These are phyloP conservation scores for Lepidonotus clava DNA, from an alignment of 2,888 invertebrate species.

Conservation along the genomic window DNA sequence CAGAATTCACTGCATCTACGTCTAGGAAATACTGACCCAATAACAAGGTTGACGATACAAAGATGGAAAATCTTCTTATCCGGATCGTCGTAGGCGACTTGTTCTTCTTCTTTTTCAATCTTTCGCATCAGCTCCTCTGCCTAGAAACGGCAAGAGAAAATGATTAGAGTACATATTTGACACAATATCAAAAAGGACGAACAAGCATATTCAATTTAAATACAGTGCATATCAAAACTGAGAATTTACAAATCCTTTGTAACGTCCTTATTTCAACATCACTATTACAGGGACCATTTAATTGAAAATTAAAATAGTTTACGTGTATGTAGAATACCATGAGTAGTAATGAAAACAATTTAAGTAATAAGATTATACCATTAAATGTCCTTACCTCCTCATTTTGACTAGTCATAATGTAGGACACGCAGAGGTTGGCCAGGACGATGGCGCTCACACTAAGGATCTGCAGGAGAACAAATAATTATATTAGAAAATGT, in stretches of 20 bases:
- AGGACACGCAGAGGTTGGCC: constrained; percentile 98
- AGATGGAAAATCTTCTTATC: constrained; percentile 96
- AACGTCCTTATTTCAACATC: too few species aligned
- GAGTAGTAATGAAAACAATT: too few species aligned
- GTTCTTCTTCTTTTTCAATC: constrained; percentile 98
- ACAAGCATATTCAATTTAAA: neutral
- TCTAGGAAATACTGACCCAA: constrained; percentile 88
- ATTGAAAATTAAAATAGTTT: too few species aligned
- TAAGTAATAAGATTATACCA: too few species aligned
- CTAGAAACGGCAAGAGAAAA: too few species aligned
- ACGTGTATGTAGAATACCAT: too few species aligned
- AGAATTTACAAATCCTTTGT: too few species aligned
- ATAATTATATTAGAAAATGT: neutral
- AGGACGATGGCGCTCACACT: constrained; percentile 98
- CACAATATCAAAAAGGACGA: neutral
- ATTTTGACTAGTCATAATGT: constrained; percentile 99
- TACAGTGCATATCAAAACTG: too few species aligned
- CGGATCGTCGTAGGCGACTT: constrained; percentile 93
- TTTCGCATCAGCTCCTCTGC: constrained; percentile 99
- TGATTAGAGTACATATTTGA: too few species aligned
- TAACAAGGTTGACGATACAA: constrained; percentile 99
- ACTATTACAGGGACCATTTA: too few species aligned
- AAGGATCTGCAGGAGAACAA: constrained; percentile 85
- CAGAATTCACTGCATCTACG: too few species aligned
- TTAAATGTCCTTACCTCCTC: constrained; percentile 87